Evolutionary conservation across 2,797 vertebrate species (phyloP).

Genomic region (Melanogrammus aeglefinus): DNA sequence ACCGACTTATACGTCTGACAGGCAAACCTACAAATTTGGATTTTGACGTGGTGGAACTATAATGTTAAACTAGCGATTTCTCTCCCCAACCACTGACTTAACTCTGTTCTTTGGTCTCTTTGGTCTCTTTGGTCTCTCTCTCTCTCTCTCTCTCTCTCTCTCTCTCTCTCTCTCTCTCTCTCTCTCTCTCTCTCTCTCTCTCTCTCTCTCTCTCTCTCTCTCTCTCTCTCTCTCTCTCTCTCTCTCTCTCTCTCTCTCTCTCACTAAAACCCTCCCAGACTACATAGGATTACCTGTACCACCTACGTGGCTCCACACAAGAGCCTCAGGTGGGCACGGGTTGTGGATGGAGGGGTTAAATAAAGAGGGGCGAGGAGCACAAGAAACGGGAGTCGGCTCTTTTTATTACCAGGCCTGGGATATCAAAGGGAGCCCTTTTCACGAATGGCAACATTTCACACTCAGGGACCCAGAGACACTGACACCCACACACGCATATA

Average conservation of each 20-base stretch:
- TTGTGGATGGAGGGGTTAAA: background rate
- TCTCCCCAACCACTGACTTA: background rate
- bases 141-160: no score
- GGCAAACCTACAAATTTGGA: conserved; percentile 28
- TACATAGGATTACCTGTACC: conserved; percentile 1
- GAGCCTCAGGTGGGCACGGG: background rate
- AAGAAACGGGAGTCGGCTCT: no score
- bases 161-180: no score
- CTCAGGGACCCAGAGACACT: conserved; percentile 7
- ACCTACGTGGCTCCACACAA: background rate
- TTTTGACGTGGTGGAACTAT: conserved; percentile 33
- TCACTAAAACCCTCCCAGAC: conserved; percentile 3
- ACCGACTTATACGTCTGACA: conserved; percentile 25
- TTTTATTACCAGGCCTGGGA: no score
- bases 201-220: no score
- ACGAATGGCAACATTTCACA: conserved; percentile 25
- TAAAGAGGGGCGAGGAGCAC: no score
- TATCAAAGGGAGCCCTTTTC: conserved; percentile 23
- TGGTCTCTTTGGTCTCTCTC: no score
- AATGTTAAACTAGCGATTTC: conserved; percentile 15
- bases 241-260: background rate
- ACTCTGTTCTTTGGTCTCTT: no score
- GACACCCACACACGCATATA: background rate
- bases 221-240: no score
- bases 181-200: conserved; percentile 1